phyloP scores from a whole-genome alignment of 1,140 invertebrate species.

The Laupala kohalensis region DNA sequence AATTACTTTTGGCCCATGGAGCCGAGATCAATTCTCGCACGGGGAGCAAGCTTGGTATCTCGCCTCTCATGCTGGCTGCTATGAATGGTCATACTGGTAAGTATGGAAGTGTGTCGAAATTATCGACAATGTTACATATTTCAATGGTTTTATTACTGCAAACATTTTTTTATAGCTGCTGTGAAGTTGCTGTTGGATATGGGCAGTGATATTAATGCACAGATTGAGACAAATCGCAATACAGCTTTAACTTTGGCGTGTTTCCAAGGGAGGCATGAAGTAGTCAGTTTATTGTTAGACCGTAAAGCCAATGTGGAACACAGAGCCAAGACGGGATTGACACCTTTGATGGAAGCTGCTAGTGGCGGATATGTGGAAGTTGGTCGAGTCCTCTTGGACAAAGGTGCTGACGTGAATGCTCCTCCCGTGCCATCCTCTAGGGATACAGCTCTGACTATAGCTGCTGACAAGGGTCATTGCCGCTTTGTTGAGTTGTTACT shows the following conservation, averaged over 20 bases:
- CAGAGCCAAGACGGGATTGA: conserved; percentile 95
- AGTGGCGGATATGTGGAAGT: conserved; percentile 96
- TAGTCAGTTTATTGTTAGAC: conserved; percentile 89
- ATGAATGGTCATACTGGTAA: conserved; percentile 95
- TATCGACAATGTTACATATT: background rate
- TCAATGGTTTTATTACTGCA: background rate
- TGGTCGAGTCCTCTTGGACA: conserved; percentile 85
- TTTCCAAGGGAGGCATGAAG: conserved; percentile 97
- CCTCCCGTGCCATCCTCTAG: conserved; percentile 93
- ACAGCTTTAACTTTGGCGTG: conserved; percentile 97
- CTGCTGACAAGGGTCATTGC: conserved; percentile 96
- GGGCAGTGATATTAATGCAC: conserved; percentile 98
- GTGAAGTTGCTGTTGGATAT: conserved; percentile 86
- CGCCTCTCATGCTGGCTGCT: conserved; percentile 95
- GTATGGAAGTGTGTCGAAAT: no score
- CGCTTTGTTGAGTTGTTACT: conserved; percentile 85
- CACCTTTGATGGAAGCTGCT: conserved; percentile 98
- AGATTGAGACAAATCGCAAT: conserved; percentile 99
- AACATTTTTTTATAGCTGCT: conserved; percentile 40
- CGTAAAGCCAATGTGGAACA: conserved; percentile 98
- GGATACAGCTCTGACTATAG: conserved; percentile 97
- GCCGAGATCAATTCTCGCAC: conserved; percentile 98
- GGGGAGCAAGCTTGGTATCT: conserved; percentile 93
- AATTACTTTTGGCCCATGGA: conserved; percentile 75
- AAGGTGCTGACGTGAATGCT: conserved; percentile 97